Evolutionary conservation across 1,140 invertebrate species (phyloP).

Genomic region (Saccostrea glomerata): DNA sequence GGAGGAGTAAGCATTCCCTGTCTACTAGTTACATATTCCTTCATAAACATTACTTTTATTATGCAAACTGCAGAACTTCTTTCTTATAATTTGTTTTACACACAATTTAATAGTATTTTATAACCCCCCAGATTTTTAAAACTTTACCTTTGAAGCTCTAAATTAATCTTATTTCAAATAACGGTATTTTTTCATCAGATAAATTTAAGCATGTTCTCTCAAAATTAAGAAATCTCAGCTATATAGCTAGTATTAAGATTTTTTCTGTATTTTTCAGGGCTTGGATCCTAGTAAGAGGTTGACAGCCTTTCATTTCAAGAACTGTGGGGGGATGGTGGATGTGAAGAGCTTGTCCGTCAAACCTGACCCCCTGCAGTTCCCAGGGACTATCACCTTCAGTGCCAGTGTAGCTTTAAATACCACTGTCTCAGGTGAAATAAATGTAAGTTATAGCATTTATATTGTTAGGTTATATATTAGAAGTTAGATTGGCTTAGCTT

Average conservation of each 20-base stretch:
- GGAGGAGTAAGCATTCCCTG: not conserved
- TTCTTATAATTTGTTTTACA: no score
- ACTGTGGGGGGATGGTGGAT: constrained; percentile 46
- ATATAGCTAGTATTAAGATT: no score
- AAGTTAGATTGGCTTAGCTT: no score
- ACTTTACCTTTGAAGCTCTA: no score
- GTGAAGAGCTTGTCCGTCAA: constrained; percentile 42
- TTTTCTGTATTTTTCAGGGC: not conserved
- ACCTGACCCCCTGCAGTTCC: constrained; percentile 59
- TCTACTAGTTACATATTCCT: not conserved
- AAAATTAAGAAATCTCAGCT: no score
- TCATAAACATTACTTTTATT: not conserved
- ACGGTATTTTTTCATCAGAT: no score
- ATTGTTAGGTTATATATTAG: no score
- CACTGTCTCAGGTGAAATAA: constrained; percentile 41
- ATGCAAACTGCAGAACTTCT: no score
- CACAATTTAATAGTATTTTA: no score
- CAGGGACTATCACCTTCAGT: constrained; percentile 55
- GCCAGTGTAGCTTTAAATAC: constrained; percentile 43
- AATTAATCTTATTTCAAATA: no score
- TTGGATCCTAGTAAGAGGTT: constrained; percentile 3
- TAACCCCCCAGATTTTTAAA: no score
- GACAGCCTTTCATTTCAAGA: constrained; percentile 46
- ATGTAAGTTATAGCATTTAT: constrained; percentile 40
- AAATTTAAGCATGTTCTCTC: no score